A percentile compares a stretch with the other conserved stretches of the same genome.
Conservation (phyloP, 2,797 vertebrate species). For the Rhinoraja longicauda region DNA sequence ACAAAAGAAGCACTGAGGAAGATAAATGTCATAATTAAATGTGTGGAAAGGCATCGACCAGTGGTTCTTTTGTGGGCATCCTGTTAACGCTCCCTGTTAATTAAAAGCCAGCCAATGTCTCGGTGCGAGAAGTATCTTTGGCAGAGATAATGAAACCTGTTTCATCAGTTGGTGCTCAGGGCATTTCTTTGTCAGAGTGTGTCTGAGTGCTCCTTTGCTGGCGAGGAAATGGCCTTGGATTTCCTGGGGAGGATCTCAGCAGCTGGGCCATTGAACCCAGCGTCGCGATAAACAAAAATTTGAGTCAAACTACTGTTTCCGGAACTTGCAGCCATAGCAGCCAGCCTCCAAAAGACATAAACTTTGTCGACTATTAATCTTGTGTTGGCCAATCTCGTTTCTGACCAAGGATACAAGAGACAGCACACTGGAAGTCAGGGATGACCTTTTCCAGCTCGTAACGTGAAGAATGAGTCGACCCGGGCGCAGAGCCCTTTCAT, state of each 20-base stretch:
- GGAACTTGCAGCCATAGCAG: neutral
- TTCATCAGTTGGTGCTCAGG: conserved; percentile 3
- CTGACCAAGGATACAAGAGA: neutral
- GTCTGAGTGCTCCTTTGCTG: neutral
- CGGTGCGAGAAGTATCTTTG: too few relatives aligned
- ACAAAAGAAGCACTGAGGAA: neutral
- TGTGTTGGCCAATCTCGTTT: neutral
- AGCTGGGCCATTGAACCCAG: neutral
- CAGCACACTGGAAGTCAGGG: neutral
- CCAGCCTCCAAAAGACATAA: neutral
- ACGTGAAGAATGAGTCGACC: neutral
- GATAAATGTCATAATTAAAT: neutral
- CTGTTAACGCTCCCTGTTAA: neutral
- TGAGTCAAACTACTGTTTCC: conserved; percentile 23
- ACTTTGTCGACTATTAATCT: conserved; percentile 25
- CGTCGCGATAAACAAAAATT: neutral
- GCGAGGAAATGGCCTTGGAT: conserved; percentile 13
- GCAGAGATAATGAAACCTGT: conserved; percentile 8
- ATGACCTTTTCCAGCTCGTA: conserved; percentile 14
- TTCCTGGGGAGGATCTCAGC: neutral
- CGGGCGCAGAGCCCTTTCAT: neutral
- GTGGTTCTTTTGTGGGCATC: conserved; percentile 15
- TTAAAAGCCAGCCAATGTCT: neutral
- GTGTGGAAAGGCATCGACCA: neutral
- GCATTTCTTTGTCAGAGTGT: conserved; percentile 13